These are phyloP conservation scores for Zootoca vivipara DNA, from an alignment of 2,113 vertebrate genomes.

Conservation along the genomic window DNA sequence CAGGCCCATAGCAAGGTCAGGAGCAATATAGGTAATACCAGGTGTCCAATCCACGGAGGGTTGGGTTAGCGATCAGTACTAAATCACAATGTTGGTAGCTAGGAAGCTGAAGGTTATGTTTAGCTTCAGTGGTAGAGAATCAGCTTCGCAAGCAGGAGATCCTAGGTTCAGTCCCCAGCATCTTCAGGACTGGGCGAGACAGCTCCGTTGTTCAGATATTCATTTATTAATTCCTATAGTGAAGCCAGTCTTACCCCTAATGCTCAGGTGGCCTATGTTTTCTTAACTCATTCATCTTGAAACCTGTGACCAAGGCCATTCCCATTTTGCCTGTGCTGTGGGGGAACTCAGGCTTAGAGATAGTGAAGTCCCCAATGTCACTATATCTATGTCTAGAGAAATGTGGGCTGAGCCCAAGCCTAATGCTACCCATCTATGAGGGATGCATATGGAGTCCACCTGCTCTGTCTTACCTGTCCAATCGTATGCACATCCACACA, in stretches of 20 bases:
- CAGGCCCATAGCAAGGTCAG: background rate
- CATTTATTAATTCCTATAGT: background rate
- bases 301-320: background rate
- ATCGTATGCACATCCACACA: background rate
- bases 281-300: background rate
- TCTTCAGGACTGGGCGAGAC: too few species aligned
- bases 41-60: background rate
- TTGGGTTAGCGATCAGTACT: background rate
- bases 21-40: background rate
- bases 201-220: background rate
- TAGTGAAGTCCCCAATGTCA: background rate
- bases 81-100: background rate
- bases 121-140: too few species aligned
- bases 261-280: background rate
- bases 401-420: background rate
- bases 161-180: too few species aligned
- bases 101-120: background rate
- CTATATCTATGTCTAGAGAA: background rate
- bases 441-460: background rate
- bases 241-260: background rate
- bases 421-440: background rate
- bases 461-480: background rate
- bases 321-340: background rate
- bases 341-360: background rate
- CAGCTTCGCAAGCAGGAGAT: too few species aligned